Conservation (phyloP, 2,888 invertebrate species). For the Quadriops clusia region DNA sequence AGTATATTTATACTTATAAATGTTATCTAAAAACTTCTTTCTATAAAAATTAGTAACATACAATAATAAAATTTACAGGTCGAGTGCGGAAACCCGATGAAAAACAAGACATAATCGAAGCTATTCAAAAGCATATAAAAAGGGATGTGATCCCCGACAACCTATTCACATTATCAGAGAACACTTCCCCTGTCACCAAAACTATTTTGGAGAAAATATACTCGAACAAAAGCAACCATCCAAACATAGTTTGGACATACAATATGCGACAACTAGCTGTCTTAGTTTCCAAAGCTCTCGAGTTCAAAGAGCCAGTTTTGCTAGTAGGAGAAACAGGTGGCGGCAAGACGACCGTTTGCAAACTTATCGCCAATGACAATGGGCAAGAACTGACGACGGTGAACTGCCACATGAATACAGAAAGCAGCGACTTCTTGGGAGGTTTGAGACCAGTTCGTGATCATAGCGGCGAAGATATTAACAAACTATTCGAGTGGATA, state of each 20-base stretch:
- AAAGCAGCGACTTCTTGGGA: constrained; percentile 95
- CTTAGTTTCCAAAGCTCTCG: constrained; percentile 69
- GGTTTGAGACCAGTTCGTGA: constrained; percentile 79
- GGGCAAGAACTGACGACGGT: constrained; percentile 61
- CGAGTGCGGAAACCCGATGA: constrained; percentile 81
- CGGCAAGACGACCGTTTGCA: constrained; percentile 94
- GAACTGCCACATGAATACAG: constrained; percentile 98
- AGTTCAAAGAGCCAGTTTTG: constrained; percentile 87
- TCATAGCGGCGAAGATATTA: constrained; percentile 34
- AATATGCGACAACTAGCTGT: constrained; percentile 77
- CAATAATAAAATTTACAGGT: too few relatives aligned
- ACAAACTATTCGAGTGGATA: constrained; percentile 87
- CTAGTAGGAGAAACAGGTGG: constrained; percentile 97
- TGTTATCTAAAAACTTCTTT: constrained; percentile 6
- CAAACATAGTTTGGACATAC: constrained; percentile 88
- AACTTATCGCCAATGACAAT: constrained; percentile 65
- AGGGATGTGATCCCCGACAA: constrained; percentile 56
- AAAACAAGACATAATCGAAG: constrained; percentile 64
- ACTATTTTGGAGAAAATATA: constrained; percentile 53
- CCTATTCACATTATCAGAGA: constrained; percentile 56
- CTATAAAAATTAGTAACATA: too few relatives aligned
- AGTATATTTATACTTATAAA: constrained; percentile 4
- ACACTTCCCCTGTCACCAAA: constrained; percentile 67
- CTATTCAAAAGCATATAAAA: constrained; percentile 68
- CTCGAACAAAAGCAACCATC: constrained; percentile 47